Base-by-base conservation (phyloP, 2,888 invertebrate genomes). In the Pheosia gnoma region DNA sequence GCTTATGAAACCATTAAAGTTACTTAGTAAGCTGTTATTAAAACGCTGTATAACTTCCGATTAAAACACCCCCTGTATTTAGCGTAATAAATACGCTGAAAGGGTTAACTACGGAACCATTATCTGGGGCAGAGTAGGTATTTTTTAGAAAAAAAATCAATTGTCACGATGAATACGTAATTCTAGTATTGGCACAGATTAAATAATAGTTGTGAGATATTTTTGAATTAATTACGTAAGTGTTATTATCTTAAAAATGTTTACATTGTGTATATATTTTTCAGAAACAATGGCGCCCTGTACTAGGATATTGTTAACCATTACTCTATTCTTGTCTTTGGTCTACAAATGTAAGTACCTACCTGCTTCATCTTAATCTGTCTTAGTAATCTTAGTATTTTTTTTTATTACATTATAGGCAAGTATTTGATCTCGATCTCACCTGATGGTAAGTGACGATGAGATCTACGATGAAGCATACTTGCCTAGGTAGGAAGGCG, bases 271-370 rank as follows among this genome's bases (percentile, higher is more conserved):
- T 25, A 25, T 25, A 1, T 62, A 52, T 66, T 36, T 83, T 85
- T 13, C 83, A 86, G 84, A 67, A 60, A 76, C 55, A 59, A 88
- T 87, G 87, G 59, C 66, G 62, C 38, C 78, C 0, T 67, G 60
- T 10, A 65, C 63, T 37, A 79, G 65, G 63, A 13, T 74, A 11
- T n/a, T 81, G 3, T 74, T 73, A 55, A 70, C 71, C 1, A 11
- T 83, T 1, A 54, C 80, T 36, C 63, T 87, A 59, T 59, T 85
- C 36, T 62, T 82, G 43, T 79, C 83, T 3, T 65, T 87, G 49
- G 77, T 87, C 3, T 79, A 75, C 55, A 79, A 81, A 81, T 81
- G 90, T 91, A 75, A 85, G 86, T 80, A 66, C 25, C 25, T 51
- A 25, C 51, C 7, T 51, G 3, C 51, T 7, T 25, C 6, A 4